These are phyloP conservation scores for Teinopalpus imperialis DNA, from an alignment of 2,888 invertebrate genomes.

Conservation along the genomic window DNA sequence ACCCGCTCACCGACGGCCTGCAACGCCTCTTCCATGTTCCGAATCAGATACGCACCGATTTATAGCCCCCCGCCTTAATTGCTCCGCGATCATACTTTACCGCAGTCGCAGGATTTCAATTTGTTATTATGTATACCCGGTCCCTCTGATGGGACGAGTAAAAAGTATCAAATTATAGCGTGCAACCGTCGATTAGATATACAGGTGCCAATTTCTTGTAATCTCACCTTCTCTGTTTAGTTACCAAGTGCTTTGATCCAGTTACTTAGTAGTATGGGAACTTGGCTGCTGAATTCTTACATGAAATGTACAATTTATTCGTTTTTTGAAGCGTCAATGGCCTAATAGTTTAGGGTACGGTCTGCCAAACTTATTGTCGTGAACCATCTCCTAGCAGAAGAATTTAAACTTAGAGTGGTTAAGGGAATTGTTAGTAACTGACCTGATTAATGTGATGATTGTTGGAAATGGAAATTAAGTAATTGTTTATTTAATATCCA, in stretches of 20 bases:
- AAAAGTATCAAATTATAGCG: conserved; percentile 21
- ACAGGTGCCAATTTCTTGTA: not conserved
- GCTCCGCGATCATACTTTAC: conserved; percentile 51
- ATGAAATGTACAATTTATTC: too few species aligned
- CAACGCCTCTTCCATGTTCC: conserved; percentile 77
- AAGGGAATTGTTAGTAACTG: too few species aligned
- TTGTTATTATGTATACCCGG: conserved; percentile 61
- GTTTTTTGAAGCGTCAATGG: too few species aligned
- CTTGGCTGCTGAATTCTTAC: too few species aligned
- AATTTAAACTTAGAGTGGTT: too few species aligned
- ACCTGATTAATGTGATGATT: too few species aligned
- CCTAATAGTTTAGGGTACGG: too few species aligned
- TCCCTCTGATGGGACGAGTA: conserved; percentile 4
- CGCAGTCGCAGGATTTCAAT: conserved; percentile 64
- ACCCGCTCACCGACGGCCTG: conserved; percentile 46
- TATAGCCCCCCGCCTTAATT: conserved; percentile 74
- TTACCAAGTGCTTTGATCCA: not conserved
- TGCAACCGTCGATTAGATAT: not conserved
- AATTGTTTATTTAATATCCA: too few species aligned
- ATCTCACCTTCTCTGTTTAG: conserved; percentile 5
- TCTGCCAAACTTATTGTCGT: too few species aligned
- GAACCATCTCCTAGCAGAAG: too few species aligned
- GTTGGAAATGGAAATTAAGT: too few species aligned
- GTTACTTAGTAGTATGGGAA: too few species aligned
- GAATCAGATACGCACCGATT: conserved; percentile 69